Base-by-base conservation (phyloP, 2,797 vertebrate genomes). In the Sebastes vulpes region DNA sequence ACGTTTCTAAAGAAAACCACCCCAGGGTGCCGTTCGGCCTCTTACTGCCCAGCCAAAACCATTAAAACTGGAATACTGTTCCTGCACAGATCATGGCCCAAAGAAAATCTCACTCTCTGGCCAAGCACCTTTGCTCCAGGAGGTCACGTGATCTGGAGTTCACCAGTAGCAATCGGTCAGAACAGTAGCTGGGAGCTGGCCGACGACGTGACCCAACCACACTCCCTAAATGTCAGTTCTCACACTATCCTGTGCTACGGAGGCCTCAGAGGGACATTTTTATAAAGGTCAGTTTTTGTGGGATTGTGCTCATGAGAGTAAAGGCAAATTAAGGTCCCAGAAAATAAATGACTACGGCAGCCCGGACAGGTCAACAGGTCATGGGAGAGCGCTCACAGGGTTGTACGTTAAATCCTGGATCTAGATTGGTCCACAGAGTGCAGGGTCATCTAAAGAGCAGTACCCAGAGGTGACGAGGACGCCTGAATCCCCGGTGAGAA, bases 221-320 rank as follows among this genome's bases (percentile, higher is more conserved):
- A 12, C 57, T 66, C 18, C 42, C 31, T 11, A 78, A 88, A 92
- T 84, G 86, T 88, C 88, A 83, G 60, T 89, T 88, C 91, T 91
- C 86, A 90, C 79, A 85, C 59, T 79, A 4, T 64, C 61, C 58
- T 53, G 54, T 18, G 4, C 67, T 86, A 53, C 28, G 28, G 87
- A 66, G 26, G 66, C 78, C 77, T 64, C 71, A 63, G 42, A 75
- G 81, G 83, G 75, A 81, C 65, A 77, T 79, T 82, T 79, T 76
- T 65, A 68, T 56, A 64, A 83, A 90, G 88, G 89, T 77, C 81
- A 77, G 31, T 69, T 66, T 65, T 69, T 74, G 73, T 79, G 75
- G 26, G 38, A 42, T 42, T 42, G 38, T 42, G 38, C 66, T 73
- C 66, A 28, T 54, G 75, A 75, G 80, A 72, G 18, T 8, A 29